Base-by-base conservation (phyloP, 2,888 invertebrate genomes). In the Drosophila fungiperda region DNA sequence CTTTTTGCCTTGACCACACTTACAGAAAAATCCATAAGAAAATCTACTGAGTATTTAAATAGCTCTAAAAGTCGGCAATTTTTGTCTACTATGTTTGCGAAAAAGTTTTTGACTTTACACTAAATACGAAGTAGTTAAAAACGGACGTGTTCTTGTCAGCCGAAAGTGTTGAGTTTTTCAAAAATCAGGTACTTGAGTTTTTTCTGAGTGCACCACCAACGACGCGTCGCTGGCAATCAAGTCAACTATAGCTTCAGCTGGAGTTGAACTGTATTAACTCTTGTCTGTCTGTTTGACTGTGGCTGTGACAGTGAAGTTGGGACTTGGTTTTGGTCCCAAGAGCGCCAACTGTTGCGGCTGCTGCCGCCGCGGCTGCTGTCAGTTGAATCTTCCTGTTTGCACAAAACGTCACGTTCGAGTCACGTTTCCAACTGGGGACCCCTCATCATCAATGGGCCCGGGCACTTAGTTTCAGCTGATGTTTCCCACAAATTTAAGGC, bases 341-440 rank as follows among this genome's bases (percentile, higher is more conserved):
- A 83, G 74, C 78, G 79, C 89, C 89, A 84, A 84, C 84, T 84
- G 84, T 87, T 84, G 82, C 74, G 68, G 65, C 59, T 60, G 49
- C 29, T 54, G 54, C 26, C n/a, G 64, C 65, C 59, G 72, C 80
- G 68, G 83, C 86, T 79, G 89, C 87, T 87, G 87, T 87, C 82
- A 84, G 87, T 85, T 85, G 82, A 78, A 87, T 87, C 90, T 87
- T 87, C 89, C 87, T 87, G 87, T 87, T 87, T 87, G 87, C 90
- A 86, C 90, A 87, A 87, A 87, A 87, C 87, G 90, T 87, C 87
- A 90, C 90, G 87, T 87, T 88, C 89, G 75, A 87, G 87, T 87
- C 87, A 87, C 90, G 90, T 85, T 85, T 89, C 81, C 84, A 87
- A 89, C 84, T 75, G 82, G 67, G 70, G 82, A 70, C 82, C 82